A percentile compares a stretch with the other conserved stretches of the same genome.
phyloP scores from a whole-genome alignment of 2,888 invertebrate genomes.

The Pristionchus exspectatus region DNA sequence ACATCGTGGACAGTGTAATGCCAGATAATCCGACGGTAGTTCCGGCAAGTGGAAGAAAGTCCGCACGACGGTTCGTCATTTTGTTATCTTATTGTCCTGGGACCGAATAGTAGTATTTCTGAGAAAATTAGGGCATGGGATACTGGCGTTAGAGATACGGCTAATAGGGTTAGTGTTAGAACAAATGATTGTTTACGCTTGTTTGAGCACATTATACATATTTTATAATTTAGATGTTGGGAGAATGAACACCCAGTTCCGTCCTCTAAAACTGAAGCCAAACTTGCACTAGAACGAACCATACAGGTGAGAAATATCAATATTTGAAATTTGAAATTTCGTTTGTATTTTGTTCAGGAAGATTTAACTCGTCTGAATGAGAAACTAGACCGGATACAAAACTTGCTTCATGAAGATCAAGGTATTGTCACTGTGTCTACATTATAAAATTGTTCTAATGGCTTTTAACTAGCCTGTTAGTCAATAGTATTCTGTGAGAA shows the following conservation, averaged over 20 bases:
- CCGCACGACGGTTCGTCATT: not conserved
- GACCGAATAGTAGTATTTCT: too few relatives aligned
- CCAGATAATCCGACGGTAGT: not conserved
- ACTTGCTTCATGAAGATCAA: conserved; percentile 14
- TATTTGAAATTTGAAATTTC: not conserved
- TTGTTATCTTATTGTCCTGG: not conserved
- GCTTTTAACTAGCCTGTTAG: not conserved
- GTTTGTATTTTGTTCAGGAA: not conserved
- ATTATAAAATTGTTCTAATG: not conserved
- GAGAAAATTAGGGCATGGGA: too few relatives aligned
- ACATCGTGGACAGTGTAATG: not conserved
- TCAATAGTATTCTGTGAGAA: not conserved
- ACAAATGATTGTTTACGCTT: not conserved
- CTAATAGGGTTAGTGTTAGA: too few relatives aligned
- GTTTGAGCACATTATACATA: too few relatives aligned
- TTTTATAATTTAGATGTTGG: not conserved
- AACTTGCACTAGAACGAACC: conserved; percentile 10
- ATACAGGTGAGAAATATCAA: conserved; percentile 7
- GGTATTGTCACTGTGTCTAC: not conserved
- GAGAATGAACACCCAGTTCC: not conserved
- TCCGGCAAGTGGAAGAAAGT: not conserved
- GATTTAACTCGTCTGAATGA: conserved; percentile 43
- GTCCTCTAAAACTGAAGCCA: conserved; percentile 14
- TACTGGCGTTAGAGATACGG: too few relatives aligned
- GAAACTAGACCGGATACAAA: conserved; percentile 31